Evolutionary conservation across 2,797 vertebrate genomes (phyloP).

Genomic region (Triplophysa bombifrons): DNA sequence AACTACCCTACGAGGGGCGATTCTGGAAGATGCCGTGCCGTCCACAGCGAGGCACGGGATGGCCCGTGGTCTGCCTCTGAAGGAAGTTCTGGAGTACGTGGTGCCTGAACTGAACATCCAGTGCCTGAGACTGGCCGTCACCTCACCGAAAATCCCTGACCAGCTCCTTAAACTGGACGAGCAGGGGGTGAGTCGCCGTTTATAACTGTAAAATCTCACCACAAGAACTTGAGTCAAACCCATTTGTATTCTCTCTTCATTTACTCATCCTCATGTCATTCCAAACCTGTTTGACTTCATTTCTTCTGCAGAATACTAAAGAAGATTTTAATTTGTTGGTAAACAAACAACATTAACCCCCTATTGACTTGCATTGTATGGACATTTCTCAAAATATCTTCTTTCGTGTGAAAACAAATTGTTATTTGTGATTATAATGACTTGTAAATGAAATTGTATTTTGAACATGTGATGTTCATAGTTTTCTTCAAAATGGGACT

Average conservation of each 20-base stretch:
- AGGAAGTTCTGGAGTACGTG: slow-evolving; percentile 95
- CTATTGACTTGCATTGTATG: too few relatives aligned
- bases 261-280: too few relatives aligned
- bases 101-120: slow-evolving; percentile 92
- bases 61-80: slow-evolving; percentile 91
- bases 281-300: too few relatives aligned
- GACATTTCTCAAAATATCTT: too few relatives aligned
- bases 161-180: slow-evolving; percentile 96
- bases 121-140: slow-evolving; percentile 89
- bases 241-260: neutral
- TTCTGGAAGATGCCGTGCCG: slow-evolving; percentile 95
- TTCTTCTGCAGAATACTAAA: too few relatives aligned
- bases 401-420: too few relatives aligned
- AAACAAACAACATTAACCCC: too few relatives aligned
- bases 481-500: neutral
- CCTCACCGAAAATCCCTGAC: slow-evolving; percentile 89
- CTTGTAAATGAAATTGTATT: too few relatives aligned
- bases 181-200: slow-evolving; percentile 86
- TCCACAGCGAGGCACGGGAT: slow-evolving; percentile 93
- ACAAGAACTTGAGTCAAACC: neutral
- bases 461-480: too few relatives aligned
- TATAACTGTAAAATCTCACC: neutral
- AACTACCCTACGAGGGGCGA: slow-evolving; percentile 91
- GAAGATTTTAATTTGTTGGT: too few relatives aligned
- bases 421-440: too few relatives aligned